Evolutionary conservation across 2,888 invertebrate species (phyloP).

Genomic region (Cacoxenus indagator): DNA sequence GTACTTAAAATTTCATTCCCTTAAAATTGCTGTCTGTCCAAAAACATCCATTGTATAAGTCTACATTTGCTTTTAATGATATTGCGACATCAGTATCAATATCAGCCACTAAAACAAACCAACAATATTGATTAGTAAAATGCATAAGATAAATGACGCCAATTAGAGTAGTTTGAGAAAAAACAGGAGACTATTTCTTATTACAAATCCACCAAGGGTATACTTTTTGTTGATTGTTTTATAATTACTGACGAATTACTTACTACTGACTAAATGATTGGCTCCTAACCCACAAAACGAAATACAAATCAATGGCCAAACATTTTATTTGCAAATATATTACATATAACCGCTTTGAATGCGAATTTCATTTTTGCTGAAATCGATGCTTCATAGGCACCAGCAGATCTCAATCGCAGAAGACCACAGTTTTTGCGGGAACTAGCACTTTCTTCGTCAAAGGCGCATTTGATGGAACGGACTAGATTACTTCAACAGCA

Average conservation of each 20-base stretch:
- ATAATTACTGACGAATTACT: no score
- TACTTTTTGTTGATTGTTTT: not conserved
- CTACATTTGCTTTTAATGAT: constrained; percentile 21
- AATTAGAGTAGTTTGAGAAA: not conserved
- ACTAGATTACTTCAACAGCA: constrained; percentile 9
- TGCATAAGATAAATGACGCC: constrained; percentile 11
- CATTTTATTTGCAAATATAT: constrained; percentile 13
- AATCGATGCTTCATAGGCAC: constrained; percentile 18
- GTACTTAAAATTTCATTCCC: constrained; percentile 3
- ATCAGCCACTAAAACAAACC: constrained; percentile 18
- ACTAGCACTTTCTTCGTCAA: constrained; percentile 4
- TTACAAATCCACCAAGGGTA: constrained; percentile 18
- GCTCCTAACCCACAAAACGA: no score
- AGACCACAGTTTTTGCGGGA: constrained; percentile 20
- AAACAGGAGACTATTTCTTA: constrained; percentile 18
- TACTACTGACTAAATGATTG: no score
- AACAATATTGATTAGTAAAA: constrained; percentile 23
- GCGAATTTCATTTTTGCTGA: not conserved
- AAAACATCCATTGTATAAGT: constrained; percentile 19
- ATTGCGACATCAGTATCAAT: constrained; percentile 21
- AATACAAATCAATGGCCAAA: constrained; percentile 14
- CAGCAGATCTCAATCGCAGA: constrained; percentile 14
- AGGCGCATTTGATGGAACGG: not conserved
- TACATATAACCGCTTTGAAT: constrained; percentile 3
- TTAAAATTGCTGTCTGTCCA: constrained; percentile 13